Conservation (phyloP, 2,888 invertebrate species). For the Meliscaeva auricollis region DNA sequence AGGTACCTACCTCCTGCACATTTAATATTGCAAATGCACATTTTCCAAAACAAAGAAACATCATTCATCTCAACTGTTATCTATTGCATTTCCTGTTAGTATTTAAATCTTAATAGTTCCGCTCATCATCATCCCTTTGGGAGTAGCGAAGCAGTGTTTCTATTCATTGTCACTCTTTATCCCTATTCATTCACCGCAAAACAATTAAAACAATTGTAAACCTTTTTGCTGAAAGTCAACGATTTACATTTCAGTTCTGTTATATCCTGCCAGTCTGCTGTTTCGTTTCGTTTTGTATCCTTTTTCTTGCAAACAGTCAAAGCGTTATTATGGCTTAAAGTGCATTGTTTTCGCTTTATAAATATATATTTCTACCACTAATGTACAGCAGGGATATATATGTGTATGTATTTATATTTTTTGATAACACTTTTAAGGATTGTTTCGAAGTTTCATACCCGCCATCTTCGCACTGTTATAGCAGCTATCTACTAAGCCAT, state of each 20-base stretch:
- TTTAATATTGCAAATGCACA: not conserved
- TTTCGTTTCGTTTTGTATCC: conserved; percentile 45
- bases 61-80: conserved; percentile 29
- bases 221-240: conserved; percentile 54
- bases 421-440: no score
- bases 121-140: conserved; percentile 1
- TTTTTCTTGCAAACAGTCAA: conserved; percentile 28
- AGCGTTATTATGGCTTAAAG: conserved; percentile 57
- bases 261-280: conserved; percentile 52
- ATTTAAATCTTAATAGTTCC: conserved; percentile 34
- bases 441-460: conserved; percentile 62
- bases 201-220: conserved; percentile 46
- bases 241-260: conserved; percentile 59
- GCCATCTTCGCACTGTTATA: conserved; percentile 53
- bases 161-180: conserved; percentile 62
- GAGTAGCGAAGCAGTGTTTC: not conserved
- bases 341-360: conserved; percentile 35
- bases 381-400: not conserved
- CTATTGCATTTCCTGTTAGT: conserved; percentile 34
- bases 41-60: conserved; percentile 24
- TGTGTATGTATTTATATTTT: not conserved
- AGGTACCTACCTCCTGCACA: not conserved
- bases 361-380: not conserved
- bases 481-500: conserved; percentile 57
- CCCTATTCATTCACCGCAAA: conserved; percentile 41